A percentile compares a stretch with the other conserved stretches of the same genome.
phyloP scores from a whole-genome alignment of 1,140 invertebrate species.

The Euwallacea fornicatus region DNA sequence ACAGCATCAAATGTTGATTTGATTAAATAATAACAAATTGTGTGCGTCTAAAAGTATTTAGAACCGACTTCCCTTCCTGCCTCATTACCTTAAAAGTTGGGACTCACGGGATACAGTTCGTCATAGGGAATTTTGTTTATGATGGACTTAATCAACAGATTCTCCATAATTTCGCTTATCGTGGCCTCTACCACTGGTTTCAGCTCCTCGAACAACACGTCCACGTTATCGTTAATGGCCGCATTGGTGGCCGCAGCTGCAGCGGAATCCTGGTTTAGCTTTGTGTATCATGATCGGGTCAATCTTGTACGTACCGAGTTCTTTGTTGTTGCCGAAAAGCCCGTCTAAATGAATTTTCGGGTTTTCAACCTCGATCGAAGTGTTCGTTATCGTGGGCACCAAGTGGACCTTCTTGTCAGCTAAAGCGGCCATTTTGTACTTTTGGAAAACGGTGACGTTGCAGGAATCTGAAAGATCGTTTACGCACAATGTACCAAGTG shows the following conservation, averaged over 20 bases:
- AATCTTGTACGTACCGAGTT: slow-evolving; percentile 39
- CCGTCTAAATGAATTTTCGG: slow-evolving; percentile 41
- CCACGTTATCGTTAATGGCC: slow-evolving; percentile 45
- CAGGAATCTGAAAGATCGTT: background rate
- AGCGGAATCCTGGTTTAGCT: slow-evolving; percentile 21
- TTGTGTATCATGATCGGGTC: background rate
- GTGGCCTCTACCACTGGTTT: slow-evolving; percentile 44
- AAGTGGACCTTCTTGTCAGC: slow-evolving; percentile 34
- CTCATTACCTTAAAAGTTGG: background rate
- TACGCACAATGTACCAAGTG: background rate
- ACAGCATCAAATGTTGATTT: no score
- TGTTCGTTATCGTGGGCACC: slow-evolving; percentile 38
- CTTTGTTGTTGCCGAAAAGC: slow-evolving; percentile 40
- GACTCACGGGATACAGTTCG: slow-evolving; percentile 42
- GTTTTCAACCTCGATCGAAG: slow-evolving; percentile 36
- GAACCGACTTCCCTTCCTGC: no score
- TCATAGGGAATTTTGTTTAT: slow-evolving; percentile 41
- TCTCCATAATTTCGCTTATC: slow-evolving; percentile 41
- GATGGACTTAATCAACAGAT: slow-evolving; percentile 39
- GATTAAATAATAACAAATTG: no score
- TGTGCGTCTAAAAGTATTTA: no score
- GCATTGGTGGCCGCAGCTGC: slow-evolving; percentile 43
- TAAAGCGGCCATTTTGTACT: slow-evolving; percentile 20
- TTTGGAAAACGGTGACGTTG: slow-evolving; percentile 38
- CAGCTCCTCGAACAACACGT: slow-evolving; percentile 44